Base-by-base conservation (phyloP, 2,888 invertebrate species). In the Troides aeacus region DNA sequence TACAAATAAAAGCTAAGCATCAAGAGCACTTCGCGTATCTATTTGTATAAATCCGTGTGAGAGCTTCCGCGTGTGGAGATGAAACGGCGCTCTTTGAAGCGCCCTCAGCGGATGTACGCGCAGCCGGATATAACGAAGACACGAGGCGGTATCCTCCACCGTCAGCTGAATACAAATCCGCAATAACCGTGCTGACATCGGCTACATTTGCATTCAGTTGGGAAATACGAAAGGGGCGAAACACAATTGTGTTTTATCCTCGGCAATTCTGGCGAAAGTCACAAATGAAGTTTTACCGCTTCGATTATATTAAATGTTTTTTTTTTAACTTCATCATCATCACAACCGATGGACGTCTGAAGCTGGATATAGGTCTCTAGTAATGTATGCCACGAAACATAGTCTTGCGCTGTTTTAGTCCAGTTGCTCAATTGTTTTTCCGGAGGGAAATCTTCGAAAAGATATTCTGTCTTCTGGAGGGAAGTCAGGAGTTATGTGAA, bases 11-110 rank as follows among this genome's bases (percentile, higher is more conserved):
- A n/a, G n/a, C 18, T n/a, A 50, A 23, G n/a, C 23, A 58, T 58
- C 57, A 12, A 6, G n/a, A 58, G 57, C 23, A 23, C 42, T 39
- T n/a, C 46, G 8, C 4, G 62, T 42, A 62, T 42, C 46, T 66
- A 69, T 70, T 72, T 72, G 70, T 71, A 71, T 71, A 72, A 73
- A 73, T 72, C 70, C 69, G 68, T 69, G 60, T 57, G 71, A 71
- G 71, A 71, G 58, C 69, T 58, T 58, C 46, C 66, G 46, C 70
- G 70, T 63, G 58, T 68, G 68, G 18, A 39, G 65, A 68, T 46
- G 70, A 68, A 58, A 53, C 66, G 69, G 63, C 67, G 63, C 58
- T 42, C 24, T 59, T 59, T n/a, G 46, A 30, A 30, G 59, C 39
- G 42, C 23, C 46, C 50, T 68, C 63, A 39, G 36, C 68, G 64